Evolutionary conservation across 2,888 invertebrate genomes (phyloP), one percentile per base, ranked within the genome.

Genomic region (Axea sp.): DNA sequence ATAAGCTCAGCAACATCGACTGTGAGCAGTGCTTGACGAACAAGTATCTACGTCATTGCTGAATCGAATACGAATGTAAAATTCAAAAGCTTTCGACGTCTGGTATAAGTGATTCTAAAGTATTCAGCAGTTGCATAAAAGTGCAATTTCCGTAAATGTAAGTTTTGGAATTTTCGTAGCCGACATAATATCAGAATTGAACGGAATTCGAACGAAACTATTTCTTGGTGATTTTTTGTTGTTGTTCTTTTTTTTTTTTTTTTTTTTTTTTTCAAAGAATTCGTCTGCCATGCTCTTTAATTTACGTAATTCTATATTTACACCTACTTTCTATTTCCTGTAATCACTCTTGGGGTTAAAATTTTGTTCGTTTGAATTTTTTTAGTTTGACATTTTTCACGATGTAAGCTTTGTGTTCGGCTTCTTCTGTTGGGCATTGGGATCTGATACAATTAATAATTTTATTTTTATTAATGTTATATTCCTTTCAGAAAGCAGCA

Each of bases 21-120:
- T 47, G 39, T 49, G 41, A 14, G 47, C 51, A 60, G 26, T 45
- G 62, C 73, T 73, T 68, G 67, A 73, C 73, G 73, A 73, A 68
- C 51, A 41, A 57, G 68, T 51, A 39, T 57, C 68, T 49, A 39
- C 68, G 57, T 73, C 64, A 62, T 51, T 43, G 15, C 51, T 57
- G 64, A 57, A 64, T 73, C 68, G 59, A 73, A 67, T 60, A 55
- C 53, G 53, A 67, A 73, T 73, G 73, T 57, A 62, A 73, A 73
- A 73, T 73, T 73, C 73, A 73, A 64, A 68, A 73, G 73, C 68
- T 68, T 73, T 68, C 64, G 73, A 68, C 57, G 73, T 73, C 57
- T 73, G 51, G 35, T 68, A 68, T 73, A 73, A 73, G 73, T 57
- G 68, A 73, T 59, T 73, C 64, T 73, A 43, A 73, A 68, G 73